Evolutionary conservation across 2,888 invertebrate genomes (phyloP).

Genomic region (Mamestra brassicae): DNA sequence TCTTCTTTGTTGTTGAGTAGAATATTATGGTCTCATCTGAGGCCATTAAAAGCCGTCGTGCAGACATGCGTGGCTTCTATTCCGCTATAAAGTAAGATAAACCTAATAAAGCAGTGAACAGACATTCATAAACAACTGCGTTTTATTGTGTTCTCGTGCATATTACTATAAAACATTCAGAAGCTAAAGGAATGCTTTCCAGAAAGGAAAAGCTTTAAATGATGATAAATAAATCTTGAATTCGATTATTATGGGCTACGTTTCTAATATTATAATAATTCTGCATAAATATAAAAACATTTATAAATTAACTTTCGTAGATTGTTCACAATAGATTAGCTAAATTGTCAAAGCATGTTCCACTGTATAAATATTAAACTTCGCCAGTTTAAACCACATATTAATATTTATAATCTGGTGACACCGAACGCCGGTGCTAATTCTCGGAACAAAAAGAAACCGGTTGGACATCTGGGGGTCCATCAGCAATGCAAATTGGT

Average conservation of each 20-base stretch:
- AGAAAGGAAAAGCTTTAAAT: background rate
- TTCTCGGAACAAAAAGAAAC: constrained; percentile 65
- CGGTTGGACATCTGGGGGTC: constrained; percentile 69
- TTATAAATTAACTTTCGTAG: constrained; percentile 25
- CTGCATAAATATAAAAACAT: background rate
- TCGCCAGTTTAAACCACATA: constrained; percentile 8
- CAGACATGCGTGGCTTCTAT: constrained; percentile 35
- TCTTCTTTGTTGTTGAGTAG: constrained; percentile 18
- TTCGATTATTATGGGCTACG: background rate
- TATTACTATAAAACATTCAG: constrained; percentile 22
- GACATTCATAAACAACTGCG: constrained; percentile 37
- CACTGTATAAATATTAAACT: background rate
- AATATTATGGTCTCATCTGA: constrained; percentile 50
- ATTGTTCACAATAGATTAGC: background rate
- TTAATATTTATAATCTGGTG: constrained; percentile 53
- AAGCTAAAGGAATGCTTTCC: constrained; percentile 1
- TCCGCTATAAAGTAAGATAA: constrained; percentile 41
- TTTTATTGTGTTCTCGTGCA: constrained; percentile 34
- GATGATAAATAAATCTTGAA: background rate
- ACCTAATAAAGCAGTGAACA: constrained; percentile 38
- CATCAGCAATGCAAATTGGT: constrained; percentile 79
- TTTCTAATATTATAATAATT: background rate
- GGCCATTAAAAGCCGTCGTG: constrained; percentile 42
- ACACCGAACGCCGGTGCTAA: constrained; percentile 43
- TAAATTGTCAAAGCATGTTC: background rate